Evolutionary conservation across 1,140 invertebrate genomes (phyloP).

Genomic region (Phthorimaea operculella): DNA sequence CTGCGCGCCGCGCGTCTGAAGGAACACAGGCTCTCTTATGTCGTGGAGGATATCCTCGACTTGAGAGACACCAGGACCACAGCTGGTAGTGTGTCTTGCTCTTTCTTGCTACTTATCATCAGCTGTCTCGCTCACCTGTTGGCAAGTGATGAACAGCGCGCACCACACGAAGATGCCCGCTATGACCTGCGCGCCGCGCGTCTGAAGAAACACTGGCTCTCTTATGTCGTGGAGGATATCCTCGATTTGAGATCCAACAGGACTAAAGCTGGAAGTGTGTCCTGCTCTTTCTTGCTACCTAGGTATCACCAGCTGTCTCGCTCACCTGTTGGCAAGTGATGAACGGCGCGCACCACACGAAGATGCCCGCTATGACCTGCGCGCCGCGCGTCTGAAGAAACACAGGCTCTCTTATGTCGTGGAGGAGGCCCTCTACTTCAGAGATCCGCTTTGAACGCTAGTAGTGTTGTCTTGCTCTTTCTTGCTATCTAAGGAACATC

Average conservation of each 20-base stretch:
- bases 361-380: constrained; percentile 93
- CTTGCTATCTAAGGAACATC: too few relatives aligned
- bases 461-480: too few relatives aligned
- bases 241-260: too few relatives aligned
- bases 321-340: constrained; percentile 97
- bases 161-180: constrained; percentile 96
- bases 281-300: too few relatives aligned
- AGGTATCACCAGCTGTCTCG: too few relatives aligned
- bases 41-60: constrained; percentile 41
- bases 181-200: constrained; percentile 90
- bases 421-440: constrained; percentile 40
- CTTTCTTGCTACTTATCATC: too few relatives aligned
- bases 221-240: constrained; percentile 52
- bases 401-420: constrained; percentile 72
- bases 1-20: constrained; percentile 93
- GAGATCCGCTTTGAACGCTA: too few relatives aligned
- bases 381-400: constrained; percentile 96
- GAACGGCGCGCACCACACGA: constrained; percentile 94
- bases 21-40: constrained; percentile 80
- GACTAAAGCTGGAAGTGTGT: too few relatives aligned
- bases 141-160: constrained; percentile 95
- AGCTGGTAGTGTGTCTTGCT: too few relatives aligned
- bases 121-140: constrained; percentile 81
- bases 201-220: constrained; percentile 91
- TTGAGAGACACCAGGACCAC: too few relatives aligned